Base-by-base conservation (phyloP, 2,888 invertebrate species). In the Cordylochernes scorpioides region DNA sequence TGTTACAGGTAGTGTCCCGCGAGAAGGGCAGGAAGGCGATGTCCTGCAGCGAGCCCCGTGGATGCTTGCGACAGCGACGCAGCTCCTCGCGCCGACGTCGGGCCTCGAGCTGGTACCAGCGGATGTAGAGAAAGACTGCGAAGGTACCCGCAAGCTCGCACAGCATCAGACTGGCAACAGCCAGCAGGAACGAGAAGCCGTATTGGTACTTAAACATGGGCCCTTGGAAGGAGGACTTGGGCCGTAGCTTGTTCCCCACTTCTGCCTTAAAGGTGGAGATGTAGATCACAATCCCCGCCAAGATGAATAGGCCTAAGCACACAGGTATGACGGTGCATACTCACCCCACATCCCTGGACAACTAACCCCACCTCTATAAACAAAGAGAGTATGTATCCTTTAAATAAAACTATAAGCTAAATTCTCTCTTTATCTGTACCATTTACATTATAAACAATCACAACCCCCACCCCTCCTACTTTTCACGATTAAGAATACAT, bases 191-290 rank as follows among this genome's bases (percentile, higher is more conserved):
- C 34, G 77, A 77, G 55, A 71, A 75, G 27, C 82, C 82, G 51
- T 82, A 82, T 46, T 30, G 30, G 25, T 36, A 39, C 17, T 26
- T 33, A 18, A 39, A 39, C 15, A 37, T 15, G 15, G 39, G 36
- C 9, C 29, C 38, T 47, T 71, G 67, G 33, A 71, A 64, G 30
- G 68, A 63, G 12, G 74, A 72, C 48, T 68, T 65, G 35, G 77
- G 68, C 36, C 74, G 64, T 34, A 80, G 59, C 54, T 80, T 82
- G 46, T 71, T 69, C 26, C 78, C 77, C 25, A 80, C 65, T 63
- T 82, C 80, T 8, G 78, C 70, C 55, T 80, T 80, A 51, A 82
- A 70, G 46, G 77, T 70, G 33, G 80, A 77, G 60, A 82, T 78
- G 63, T 80, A 82, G 63, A 78, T 74, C 47, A 82, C 74, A 51